A percentile compares a stretch with the other conserved stretches of the same genome.
These are phyloP conservation scores for Sebastes fasciatus DNA, from an alignment of 2,113 vertebrate species.

Conservation along the genomic window DNA sequence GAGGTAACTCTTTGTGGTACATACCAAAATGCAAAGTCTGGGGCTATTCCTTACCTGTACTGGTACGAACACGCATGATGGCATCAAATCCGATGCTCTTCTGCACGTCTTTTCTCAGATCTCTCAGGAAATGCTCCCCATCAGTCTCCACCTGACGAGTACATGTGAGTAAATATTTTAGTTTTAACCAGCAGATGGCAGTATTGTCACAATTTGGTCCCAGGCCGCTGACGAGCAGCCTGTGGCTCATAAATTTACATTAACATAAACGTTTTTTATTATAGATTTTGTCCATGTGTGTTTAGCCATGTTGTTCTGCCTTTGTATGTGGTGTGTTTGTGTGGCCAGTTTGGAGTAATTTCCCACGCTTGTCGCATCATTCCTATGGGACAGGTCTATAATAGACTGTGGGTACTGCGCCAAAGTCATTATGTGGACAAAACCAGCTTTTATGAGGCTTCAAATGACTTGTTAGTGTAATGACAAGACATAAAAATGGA, in stretches of 20 bases:
- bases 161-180: neutral
- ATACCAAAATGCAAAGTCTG: too few species aligned
- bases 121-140: conserved; percentile 89
- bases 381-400: conserved; percentile 37
- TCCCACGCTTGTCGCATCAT: conserved; percentile 24
- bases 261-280: neutral
- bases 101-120: conserved; percentile 89
- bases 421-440: conserved; percentile 28
- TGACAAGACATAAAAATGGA: neutral
- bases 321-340: conserved; percentile 15
- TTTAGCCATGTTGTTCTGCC: neutral
- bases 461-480: neutral
- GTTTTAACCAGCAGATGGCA: conserved; percentile 62
- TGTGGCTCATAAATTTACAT: neutral
- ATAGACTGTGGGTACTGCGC: conserved; percentile 16
- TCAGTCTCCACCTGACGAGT: conserved; percentile 85
- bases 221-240: fast-evolving
- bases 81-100: conserved; percentile 93
- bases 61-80: conserved; percentile 95
- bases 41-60: conserved; percentile 87
- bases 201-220: neutral
- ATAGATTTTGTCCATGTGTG: neutral
- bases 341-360: conserved; percentile 1
- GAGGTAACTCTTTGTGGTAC: neutral
- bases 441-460: conserved; percentile 14